Evolutionary conservation across 1,140 invertebrate species (phyloP).

Genomic region (Phthorimaea operculella): DNA sequence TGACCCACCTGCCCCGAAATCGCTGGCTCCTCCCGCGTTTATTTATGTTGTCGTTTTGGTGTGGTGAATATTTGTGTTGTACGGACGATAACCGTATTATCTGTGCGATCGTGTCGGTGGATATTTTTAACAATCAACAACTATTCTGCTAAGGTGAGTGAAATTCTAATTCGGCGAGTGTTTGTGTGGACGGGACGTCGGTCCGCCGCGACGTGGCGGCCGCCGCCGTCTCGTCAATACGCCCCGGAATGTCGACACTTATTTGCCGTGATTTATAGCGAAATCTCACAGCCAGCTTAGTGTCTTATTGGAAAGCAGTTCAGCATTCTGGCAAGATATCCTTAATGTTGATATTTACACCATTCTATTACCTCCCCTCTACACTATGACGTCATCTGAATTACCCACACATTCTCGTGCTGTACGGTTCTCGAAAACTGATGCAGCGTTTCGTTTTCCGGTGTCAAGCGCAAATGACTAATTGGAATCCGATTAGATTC

Average conservation of each 20-base stretch:
- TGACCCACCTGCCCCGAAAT: slow-evolving; percentile 27
- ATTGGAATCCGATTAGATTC: slow-evolving; percentile 47
- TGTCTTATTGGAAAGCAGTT: background rate
- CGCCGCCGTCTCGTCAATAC: slow-evolving; percentile 36
- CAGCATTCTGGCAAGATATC: background rate
- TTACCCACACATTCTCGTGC: background rate
- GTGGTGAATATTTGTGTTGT: slow-evolving; percentile 66
- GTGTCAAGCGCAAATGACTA: slow-evolving; percentile 9
- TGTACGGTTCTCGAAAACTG: background rate
- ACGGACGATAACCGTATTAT: slow-evolving; percentile 65
- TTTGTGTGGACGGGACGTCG: slow-evolving; percentile 25
- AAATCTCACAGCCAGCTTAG: background rate
- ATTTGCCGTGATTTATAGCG: slow-evolving; percentile 10
- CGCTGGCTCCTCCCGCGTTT: slow-evolving; percentile 50
- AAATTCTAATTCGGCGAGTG: slow-evolving; percentile 40
- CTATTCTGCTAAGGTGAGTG: slow-evolving; percentile 56
- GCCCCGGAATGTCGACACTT: slow-evolving; percentile 34
- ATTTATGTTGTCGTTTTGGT: slow-evolving; percentile 67
- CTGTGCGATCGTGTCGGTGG: slow-evolving; percentile 58
- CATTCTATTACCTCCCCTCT: background rate
- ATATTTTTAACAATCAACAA: slow-evolving; percentile 56
- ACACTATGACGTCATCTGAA: slow-evolving; percentile 21
- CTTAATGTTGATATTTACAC: background rate
- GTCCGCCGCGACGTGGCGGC: slow-evolving; percentile 52
- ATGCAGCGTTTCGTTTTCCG: slow-evolving; percentile 1